A percentile compares a stretch with the other conserved stretches of the same genome.
Evolutionary conservation across 92 coral and sea anemone genomes (phyloP).

Genomic region (Zoanthus solanderi): DNA sequence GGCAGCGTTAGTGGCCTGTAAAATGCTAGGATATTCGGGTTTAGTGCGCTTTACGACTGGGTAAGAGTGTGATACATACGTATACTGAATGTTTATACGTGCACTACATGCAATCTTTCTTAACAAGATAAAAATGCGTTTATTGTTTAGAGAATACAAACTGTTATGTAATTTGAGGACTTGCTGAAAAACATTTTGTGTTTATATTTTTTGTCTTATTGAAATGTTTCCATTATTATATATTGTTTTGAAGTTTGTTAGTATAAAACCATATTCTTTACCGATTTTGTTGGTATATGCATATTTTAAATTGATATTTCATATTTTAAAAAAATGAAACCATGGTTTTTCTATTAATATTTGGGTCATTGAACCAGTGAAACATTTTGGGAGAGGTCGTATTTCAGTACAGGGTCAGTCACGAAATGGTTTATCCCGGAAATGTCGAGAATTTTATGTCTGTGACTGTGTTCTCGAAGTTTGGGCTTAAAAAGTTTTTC

Average conservation of each 20-base stretch:
- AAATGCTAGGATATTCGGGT: conserved; percentile 73
- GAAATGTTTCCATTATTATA: not conserved
- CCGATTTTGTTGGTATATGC: too few species aligned
- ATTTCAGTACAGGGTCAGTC: too few species aligned
- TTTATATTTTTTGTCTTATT: not conserved
- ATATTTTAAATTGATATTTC: too few species aligned
- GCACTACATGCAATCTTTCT: not conserved
- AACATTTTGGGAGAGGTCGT: too few species aligned
- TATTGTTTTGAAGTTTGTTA: not conserved
- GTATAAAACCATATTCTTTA: not conserved
- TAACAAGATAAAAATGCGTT: not conserved
- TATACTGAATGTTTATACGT: not conserved
- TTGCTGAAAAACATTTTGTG: not conserved
- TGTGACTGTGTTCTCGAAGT: too few species aligned
- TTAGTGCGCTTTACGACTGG: conserved; percentile 59
- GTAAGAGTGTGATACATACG: conserved; percentile 38
- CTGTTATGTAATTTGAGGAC: not conserved
- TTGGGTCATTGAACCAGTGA: too few species aligned
- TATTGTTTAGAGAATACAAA: not conserved
- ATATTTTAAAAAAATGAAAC: too few species aligned
- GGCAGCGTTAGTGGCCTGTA: conserved; percentile 83
- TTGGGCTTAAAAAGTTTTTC: too few species aligned
- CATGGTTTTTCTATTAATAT: too few species aligned
- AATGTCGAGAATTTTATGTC: too few species aligned
- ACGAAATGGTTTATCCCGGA: too few species aligned